Conservation (phyloP, 2,797 vertebrate species). For the Myotis findleyi region DNA sequence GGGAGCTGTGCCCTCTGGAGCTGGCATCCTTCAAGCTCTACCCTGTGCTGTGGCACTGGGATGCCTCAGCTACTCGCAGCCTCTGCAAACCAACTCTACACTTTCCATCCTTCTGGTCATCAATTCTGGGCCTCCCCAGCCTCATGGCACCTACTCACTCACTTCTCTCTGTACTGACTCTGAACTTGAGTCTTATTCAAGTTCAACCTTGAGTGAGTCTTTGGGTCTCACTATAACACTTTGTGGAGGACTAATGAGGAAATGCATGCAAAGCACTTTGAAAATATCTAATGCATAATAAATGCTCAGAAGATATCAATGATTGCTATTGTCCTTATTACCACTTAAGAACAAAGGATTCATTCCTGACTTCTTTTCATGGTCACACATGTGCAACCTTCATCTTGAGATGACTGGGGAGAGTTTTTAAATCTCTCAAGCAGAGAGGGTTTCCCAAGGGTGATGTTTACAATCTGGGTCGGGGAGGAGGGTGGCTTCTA, state of each 20-base stretch:
- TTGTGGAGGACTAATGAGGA: background rate
- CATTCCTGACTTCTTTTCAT: background rate
- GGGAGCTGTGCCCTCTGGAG: background rate
- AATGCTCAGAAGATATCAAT: too few species aligned
- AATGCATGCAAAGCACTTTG: background rate
- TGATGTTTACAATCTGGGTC: background rate
- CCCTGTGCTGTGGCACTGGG: fast-evolving
- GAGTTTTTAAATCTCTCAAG: background rate
- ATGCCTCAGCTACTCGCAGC: background rate
- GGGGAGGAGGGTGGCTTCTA: background rate
- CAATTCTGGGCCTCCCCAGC: background rate
- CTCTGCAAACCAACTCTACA: background rate
- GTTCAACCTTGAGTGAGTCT: background rate
- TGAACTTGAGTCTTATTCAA: background rate
- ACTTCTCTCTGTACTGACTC: background rate
- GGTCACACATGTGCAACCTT: background rate
- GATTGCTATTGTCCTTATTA: background rate
- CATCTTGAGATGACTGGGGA: background rate
- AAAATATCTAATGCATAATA: background rate
- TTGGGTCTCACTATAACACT: background rate
- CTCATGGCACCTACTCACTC: background rate
- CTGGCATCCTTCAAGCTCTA: background rate
- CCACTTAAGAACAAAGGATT: background rate
- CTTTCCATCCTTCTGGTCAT: background rate
- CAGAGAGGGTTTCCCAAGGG: background rate